phyloP scores from a whole-genome alignment of 2,888 invertebrate genomes.

The Coronaproctus castanopsis region DNA sequence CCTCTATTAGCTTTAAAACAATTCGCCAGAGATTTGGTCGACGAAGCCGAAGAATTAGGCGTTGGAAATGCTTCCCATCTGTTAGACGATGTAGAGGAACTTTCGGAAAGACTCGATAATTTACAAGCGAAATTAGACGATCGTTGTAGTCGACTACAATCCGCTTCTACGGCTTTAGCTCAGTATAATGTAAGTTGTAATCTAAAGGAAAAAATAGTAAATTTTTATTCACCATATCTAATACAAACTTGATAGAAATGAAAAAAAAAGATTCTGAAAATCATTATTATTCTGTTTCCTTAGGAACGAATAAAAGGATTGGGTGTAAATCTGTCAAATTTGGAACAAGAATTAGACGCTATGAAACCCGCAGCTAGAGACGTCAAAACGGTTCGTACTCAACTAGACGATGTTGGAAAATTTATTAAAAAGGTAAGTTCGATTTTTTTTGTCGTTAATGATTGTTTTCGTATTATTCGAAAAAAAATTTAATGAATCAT shows the following conservation, averaged over 20 bases:
- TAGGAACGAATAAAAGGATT: slow-evolving; percentile 61
- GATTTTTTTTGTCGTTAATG: not conserved
- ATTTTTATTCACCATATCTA: not conserved
- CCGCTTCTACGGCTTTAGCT: slow-evolving; percentile 65
- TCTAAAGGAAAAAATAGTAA: too few species aligned
- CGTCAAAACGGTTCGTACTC: slow-evolving; percentile 57
- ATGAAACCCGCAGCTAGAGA: slow-evolving; percentile 78
- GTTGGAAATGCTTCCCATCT: slow-evolving; percentile 58
- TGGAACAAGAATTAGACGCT: slow-evolving; percentile 64
- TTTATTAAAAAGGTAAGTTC: slow-evolving; percentile 42
- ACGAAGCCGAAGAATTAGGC: slow-evolving; percentile 53
- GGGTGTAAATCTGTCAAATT: slow-evolving; percentile 48
- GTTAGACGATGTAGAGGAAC: slow-evolving; percentile 51
- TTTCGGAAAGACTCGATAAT: slow-evolving; percentile 55
- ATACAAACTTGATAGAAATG: not conserved
- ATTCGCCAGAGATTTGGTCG: slow-evolving; percentile 53
- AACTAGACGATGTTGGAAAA: slow-evolving; percentile 55
- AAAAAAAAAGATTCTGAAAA: slow-evolving; percentile 4
- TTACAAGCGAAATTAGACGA: slow-evolving; percentile 56
- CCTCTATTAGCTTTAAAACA: slow-evolving; percentile 44
- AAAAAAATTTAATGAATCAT: too few species aligned
- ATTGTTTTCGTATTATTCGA: too few species aligned
- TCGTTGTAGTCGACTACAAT: slow-evolving; percentile 56
- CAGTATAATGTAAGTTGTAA: slow-evolving; percentile 48
- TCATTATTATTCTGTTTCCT: slow-evolving; percentile 12